These are phyloP conservation scores for Pipistrellus pipistrellus DNA, from an alignment of 2,797 vertebrate genomes.

Conservation along the genomic window DNA sequence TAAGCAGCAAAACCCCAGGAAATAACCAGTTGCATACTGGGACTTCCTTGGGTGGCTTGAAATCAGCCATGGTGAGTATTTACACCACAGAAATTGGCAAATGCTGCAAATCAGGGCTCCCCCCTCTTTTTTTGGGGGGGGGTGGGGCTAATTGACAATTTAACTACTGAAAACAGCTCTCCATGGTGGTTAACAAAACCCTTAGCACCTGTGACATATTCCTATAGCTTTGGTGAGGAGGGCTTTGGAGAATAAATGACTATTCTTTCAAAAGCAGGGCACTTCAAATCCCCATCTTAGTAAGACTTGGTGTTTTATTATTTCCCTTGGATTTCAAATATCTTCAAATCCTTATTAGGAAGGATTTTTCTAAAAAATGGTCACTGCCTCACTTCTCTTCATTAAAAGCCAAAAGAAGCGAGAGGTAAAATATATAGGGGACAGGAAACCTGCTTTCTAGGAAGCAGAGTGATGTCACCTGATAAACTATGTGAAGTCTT, in stretches of 20 bases:
- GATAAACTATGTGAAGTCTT: constrained; percentile 74
- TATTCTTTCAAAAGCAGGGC: constrained; percentile 7
- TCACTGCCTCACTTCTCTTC: constrained; percentile 50
- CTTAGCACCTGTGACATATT: not conserved
- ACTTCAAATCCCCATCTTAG: not conserved
- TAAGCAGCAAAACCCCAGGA: not conserved
- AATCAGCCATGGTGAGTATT: not conserved
- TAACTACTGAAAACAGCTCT: not conserved
- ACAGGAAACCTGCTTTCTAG: constrained; percentile 63
- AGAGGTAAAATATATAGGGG: not conserved
- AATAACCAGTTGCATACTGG: not conserved
- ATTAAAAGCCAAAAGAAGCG: constrained; percentile 67
- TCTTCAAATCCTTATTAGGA: constrained; percentile 40
- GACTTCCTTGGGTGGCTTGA: not conserved
- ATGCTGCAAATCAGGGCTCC: not conserved
- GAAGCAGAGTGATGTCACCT: constrained; percentile 39
- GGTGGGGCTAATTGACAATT: not conserved
- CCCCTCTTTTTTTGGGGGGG: not conserved
- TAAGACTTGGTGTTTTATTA: not conserved
- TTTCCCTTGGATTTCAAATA: constrained; percentile 30
- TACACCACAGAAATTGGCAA: not conserved
- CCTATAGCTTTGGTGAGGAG: not conserved
- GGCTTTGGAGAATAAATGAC: not conserved
- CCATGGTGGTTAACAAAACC: not conserved
- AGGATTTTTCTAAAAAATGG: constrained; percentile 53